Base-by-base conservation (phyloP, 1,140 invertebrate species). In the Rhopalosiphum maidis region DNA sequence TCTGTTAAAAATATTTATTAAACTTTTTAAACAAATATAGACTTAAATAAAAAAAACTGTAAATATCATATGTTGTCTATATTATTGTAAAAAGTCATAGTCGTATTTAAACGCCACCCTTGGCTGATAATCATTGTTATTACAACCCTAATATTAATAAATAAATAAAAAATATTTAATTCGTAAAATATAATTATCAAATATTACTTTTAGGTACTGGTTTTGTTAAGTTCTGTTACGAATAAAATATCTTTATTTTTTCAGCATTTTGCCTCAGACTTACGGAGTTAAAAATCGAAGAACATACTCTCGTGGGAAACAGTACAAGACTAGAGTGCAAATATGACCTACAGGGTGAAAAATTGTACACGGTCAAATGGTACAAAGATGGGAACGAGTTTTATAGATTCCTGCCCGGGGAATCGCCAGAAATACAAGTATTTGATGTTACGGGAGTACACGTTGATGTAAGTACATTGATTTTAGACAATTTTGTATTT, bases 331-430 rank as follows among this genome's bases (percentile, higher is more conserved):
- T 95, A 15, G 97, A 97, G 94, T 98, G 98, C 95, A 96, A 97
- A 94, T 98, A 97, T 95, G 97, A 97, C 94, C 95, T 98, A 94
- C 97, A 97, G 94, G 97, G 96, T 15, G 97, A 98, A 95, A 96
- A 96, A 60, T 95, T 98, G 18, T 98, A 98, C 95, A 97, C 97
- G 3, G 97, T 98, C 94, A 98, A 98, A 95, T 98, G 97, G 98
- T 98, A 98, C 95, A 98, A 98, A 95, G 97, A 98, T 95, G 97
- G 97, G 51, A 96, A 97, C 94, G 98, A 98, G 95, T 98, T 98
- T 96, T 98, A 97, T 96, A 96, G 98, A 93, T 98, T 97, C 95
- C 96, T 98, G 23, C 97, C 97, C 5, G 96, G 96, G 83, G 97
- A 98, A 94, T 95, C 95, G 91, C 97, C 97, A 85, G 96, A 97